These are phyloP conservation scores for Schizopygopsis pylzovi DNA, from an alignment of 2,797 vertebrate genomes.

Conservation along the genomic window DNA sequence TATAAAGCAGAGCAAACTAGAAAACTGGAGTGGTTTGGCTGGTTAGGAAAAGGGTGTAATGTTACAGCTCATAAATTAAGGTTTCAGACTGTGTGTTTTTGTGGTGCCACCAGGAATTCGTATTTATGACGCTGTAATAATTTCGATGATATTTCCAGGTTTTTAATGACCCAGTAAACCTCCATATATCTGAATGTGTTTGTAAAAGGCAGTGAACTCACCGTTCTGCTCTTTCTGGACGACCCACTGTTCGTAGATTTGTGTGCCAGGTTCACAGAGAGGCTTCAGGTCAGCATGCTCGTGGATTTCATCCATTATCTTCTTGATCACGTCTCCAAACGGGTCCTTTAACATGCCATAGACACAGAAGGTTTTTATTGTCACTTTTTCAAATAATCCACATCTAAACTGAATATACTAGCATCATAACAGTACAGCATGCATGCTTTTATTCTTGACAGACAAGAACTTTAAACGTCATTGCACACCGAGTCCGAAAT, in stretches of 20 bases:
- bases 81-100: not conserved
- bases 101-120: not conserved
- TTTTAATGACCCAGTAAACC: not conserved
- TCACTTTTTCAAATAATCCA: not conserved
- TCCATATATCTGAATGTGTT: not conserved
- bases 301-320: conserved; percentile 91
- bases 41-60: not conserved
- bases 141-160: not conserved
- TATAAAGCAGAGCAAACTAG: not conserved
- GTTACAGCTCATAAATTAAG: not conserved
- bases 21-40: not conserved
- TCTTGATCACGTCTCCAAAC: conserved; percentile 88
- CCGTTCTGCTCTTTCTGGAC: conserved; percentile 87
- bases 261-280: conserved; percentile 86
- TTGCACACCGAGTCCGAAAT: no score
- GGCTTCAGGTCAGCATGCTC: conserved; percentile 79
- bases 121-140: not conserved
- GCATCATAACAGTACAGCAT: not conserved
- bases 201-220: conserved; percentile 64
- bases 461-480: not conserved
- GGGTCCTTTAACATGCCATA: conserved; percentile 84
- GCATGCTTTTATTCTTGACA: not conserved
- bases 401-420: not conserved
- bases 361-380: not conserved
- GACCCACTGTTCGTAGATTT: conserved; percentile 94